These are phyloP conservation scores for Gambusia affinis DNA, from an alignment of 2,113 vertebrate genomes.

Conservation along the genomic window DNA sequence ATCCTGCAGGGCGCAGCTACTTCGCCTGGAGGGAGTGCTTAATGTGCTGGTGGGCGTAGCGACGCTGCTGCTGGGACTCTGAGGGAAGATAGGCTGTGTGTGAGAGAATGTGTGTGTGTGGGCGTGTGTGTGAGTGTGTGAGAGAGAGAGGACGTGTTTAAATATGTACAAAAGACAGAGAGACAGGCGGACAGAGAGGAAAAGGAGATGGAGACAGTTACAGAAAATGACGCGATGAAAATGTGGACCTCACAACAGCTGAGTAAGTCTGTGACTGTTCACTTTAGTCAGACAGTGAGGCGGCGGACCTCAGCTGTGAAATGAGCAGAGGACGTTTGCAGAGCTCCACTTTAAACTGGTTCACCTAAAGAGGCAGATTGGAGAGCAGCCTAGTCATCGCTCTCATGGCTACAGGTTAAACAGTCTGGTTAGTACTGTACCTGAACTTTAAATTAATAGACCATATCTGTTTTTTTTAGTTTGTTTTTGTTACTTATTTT, in stretches of 20 bases:
- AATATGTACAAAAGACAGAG: constrained; percentile 25
- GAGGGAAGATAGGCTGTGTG: constrained; percentile 93
- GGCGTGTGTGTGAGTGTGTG: constrained; percentile 24
- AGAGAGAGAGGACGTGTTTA: not conserved
- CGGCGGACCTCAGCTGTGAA: constrained; percentile 49
- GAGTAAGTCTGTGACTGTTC: constrained; percentile 40
- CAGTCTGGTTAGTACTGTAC: no score
- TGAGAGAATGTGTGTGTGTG: constrained; percentile 37
- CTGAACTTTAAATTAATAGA: no score
- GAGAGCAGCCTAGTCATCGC: constrained; percentile 10
- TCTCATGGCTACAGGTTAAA: no score
- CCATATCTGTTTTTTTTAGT: not conserved
- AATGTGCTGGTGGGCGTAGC: constrained; percentile 96
- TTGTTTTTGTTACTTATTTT: not conserved
- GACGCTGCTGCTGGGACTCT: constrained; percentile 95
- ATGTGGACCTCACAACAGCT: constrained; percentile 47
- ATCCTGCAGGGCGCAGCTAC: constrained; percentile 96
- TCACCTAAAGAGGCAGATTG: constrained; percentile 9
- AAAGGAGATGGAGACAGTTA: constrained; percentile 55
- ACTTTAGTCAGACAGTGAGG: constrained; percentile 21
- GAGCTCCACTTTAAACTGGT: constrained; percentile 42
- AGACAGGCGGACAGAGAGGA: constrained; percentile 40
- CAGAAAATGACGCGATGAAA: constrained; percentile 49
- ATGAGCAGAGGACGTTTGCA: constrained; percentile 45
- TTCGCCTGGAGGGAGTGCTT: constrained; percentile 95